These are phyloP conservation scores for Tinea semifulvella DNA, from an alignment of 2,888 invertebrate genomes.

Conservation along the genomic window DNA sequence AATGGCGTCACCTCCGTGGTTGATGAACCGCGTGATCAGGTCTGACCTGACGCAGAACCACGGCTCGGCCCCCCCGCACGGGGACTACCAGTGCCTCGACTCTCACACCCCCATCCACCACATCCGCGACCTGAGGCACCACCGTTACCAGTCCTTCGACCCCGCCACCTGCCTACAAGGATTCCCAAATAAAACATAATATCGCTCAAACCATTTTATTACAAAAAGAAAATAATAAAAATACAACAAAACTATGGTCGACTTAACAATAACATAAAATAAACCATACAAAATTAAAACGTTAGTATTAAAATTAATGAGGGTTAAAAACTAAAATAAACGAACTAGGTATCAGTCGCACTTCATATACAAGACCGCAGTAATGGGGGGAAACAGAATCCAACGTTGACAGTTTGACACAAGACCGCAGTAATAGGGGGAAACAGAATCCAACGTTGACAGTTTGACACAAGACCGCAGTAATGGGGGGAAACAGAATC, in stretches of 20 bases:
- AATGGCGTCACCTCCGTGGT: constrained; percentile 43
- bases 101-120: constrained; percentile 56
- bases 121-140: constrained; percentile 44
- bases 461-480: too few species aligned
- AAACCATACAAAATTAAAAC: constrained; percentile 13
- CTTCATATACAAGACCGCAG: too few species aligned
- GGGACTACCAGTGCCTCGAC: constrained; percentile 53
- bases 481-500: too few species aligned
- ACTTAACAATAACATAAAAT: constrained; percentile 16
- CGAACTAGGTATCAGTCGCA: too few species aligned
- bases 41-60: constrained; percentile 55
- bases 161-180: constrained; percentile 45
- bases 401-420: too few species aligned
- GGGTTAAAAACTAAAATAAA: too few species aligned
- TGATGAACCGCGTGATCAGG: constrained; percentile 51
- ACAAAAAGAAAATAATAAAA: constrained; percentile 12
- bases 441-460: too few species aligned
- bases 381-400: too few species aligned
- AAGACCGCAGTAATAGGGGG: too few species aligned
- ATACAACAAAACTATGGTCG: constrained; percentile 14
- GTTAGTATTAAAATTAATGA: constrained; percentile 15
- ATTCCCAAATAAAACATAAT: constrained; percentile 27
- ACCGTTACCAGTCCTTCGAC: constrained; percentile 48
- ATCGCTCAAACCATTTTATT: constrained; percentile 7
- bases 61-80: constrained; percentile 50